Evolutionary conservation across 1,140 invertebrate species (phyloP).

Genomic region (Nasonia vitripennis): DNA sequence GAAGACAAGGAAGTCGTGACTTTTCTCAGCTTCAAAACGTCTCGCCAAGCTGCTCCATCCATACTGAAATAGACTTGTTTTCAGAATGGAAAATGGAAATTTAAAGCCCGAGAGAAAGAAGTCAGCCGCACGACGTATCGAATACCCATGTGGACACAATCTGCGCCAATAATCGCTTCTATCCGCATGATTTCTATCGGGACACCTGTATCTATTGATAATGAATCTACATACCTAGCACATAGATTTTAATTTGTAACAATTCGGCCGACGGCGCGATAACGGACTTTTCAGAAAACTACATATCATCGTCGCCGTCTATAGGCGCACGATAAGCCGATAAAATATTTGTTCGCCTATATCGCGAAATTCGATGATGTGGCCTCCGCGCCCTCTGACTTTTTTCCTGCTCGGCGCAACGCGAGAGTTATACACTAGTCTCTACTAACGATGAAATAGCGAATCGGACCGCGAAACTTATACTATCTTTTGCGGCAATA

Average conservation of each 20-base stretch:
- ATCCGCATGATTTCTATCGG: not conserved
- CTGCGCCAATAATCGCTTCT: not conserved
- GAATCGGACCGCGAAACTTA: no score
- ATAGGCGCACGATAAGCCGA: not conserved
- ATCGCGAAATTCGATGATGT: no score
- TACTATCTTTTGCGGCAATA: no score
- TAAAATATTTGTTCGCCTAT: not conserved
- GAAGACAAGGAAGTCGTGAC: constrained; percentile 31
- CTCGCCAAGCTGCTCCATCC: not conserved
- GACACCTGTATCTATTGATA: constrained; percentile 1
- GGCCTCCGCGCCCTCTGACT: no score
- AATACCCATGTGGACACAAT: not conserved
- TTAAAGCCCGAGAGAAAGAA: not conserved
- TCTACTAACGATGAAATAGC: no score
- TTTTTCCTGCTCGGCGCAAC: no score
- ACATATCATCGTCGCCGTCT: not conserved
- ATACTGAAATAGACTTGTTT: not conserved
- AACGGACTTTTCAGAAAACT: constrained; percentile 20
- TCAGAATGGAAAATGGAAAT: not conserved
- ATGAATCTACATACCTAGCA: not conserved
- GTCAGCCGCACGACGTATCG: not conserved
- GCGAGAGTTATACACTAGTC: no score
- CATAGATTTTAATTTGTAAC: constrained; percentile 1
- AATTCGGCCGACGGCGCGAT: not conserved
- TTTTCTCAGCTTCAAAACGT: constrained; percentile 21